A percentile compares a stretch with the other conserved stretches of the same genome.
These are phyloP conservation scores for Hippolais icterina DNA, from an alignment of 2,113 vertebrate species.

Conservation along the genomic window DNA sequence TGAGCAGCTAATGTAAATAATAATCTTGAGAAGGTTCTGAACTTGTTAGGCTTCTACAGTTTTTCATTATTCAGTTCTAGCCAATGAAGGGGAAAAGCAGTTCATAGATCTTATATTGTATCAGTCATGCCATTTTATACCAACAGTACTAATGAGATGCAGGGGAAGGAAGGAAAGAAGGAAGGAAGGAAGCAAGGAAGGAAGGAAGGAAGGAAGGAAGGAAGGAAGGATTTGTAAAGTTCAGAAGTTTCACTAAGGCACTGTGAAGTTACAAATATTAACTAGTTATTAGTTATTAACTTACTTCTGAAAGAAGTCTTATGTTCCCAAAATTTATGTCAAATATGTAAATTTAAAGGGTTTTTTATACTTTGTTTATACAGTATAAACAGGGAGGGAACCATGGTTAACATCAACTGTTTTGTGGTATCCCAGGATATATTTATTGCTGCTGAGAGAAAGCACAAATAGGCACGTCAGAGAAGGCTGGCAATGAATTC, in stretches of 20 bases:
- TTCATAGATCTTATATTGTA: background rate
- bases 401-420: background rate
- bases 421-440: background rate
- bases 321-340: background rate
- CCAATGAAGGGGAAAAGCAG: background rate
- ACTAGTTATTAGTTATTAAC: background rate
- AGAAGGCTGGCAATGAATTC: background rate
- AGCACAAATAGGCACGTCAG: background rate
- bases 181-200: too few relatives aligned
- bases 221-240: background rate
- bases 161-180: too few relatives aligned
- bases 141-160: background rate
- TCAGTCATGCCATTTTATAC: background rate
- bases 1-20: background rate
- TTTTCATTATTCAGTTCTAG: background rate
- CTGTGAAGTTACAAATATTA: background rate
- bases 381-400: background rate
- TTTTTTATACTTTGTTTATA: background rate
- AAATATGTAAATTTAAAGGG: background rate
- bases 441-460: background rate
- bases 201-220: too few relatives aligned
- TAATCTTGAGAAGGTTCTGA: background rate
- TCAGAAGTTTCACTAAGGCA: background rate
- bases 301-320: background rate
- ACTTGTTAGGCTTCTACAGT: background rate